Percentiles rank a stretch among this genome's conserved stretches.
These are phyloP conservation scores for Octomys mimax DNA, from an alignment of 2,797 vertebrate genomes.

Conservation along the genomic window DNA sequence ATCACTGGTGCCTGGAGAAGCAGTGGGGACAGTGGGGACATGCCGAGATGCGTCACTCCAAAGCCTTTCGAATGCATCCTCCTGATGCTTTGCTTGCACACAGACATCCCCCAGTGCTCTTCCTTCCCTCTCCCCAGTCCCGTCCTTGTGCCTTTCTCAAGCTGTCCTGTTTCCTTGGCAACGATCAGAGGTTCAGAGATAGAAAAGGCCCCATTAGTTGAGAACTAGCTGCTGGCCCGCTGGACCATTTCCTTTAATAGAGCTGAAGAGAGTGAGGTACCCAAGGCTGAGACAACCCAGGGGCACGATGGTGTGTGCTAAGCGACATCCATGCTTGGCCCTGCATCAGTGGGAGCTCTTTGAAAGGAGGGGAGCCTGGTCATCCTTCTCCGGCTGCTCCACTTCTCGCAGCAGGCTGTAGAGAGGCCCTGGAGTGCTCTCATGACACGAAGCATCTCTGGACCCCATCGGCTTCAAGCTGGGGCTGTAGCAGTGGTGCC, in stretches of 20 bases:
- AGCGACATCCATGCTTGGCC: too few relatives aligned
- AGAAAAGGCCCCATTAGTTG: background rate
- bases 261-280: background rate
- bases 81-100: accelerated
- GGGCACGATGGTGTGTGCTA: background rate
- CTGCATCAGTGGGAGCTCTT: background rate
- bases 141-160: background rate
- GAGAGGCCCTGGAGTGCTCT: background rate
- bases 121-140: background rate
- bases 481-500: background rate
- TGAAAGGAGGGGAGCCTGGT: conserved; percentile 43
- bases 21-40: background rate
- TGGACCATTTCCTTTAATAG: background rate
- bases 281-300: background rate
- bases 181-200: background rate
- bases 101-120: background rate
- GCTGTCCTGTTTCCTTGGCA: background rate
- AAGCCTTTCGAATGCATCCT: background rate
- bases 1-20: background rate
- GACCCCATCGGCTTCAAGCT: background rate
- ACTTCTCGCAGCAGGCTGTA: conserved; percentile 56
- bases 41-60: too few relatives aligned
- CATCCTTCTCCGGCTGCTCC: conserved; percentile 38
- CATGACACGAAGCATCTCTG: background rate
- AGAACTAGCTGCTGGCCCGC: background rate